These are phyloP conservation scores for Actinopyga echinites DNA, from an alignment of 53 echinoderm and acorn worm species.

Conservation along the genomic window DNA sequence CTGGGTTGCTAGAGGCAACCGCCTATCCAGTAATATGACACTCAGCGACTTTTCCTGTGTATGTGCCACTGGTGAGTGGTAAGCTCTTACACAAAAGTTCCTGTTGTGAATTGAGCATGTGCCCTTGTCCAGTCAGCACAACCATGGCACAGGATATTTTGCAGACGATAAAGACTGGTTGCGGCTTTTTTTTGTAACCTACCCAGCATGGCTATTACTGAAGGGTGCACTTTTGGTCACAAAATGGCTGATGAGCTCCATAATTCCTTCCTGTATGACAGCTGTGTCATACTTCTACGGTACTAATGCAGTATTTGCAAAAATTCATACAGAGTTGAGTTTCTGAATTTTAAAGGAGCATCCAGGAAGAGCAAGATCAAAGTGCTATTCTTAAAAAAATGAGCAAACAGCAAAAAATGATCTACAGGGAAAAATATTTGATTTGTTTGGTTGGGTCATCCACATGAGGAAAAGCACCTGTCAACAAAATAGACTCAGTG, in stretches of 20 bases:
- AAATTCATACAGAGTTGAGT: neutral
- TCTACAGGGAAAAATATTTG: too few species aligned
- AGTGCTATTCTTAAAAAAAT: too few species aligned
- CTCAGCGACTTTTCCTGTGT: conserved; percentile 52
- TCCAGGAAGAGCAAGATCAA: neutral
- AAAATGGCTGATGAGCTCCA: conserved; percentile 9
- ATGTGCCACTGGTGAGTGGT: conserved; percentile 18
- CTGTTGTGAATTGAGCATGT: conserved; percentile 18
- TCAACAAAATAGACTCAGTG: too few species aligned
- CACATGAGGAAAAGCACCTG: too few species aligned
- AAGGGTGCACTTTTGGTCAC: neutral
- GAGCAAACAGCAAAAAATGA: too few species aligned
- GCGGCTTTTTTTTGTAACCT: neutral
- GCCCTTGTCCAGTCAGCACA: conserved; percentile 64
- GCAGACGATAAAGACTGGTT: conserved; percentile 21
- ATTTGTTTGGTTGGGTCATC: too few species aligned
- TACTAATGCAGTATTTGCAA: conserved; percentile 21
- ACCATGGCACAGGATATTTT: conserved; percentile 16
- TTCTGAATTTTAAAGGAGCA: conserved; percentile 41
- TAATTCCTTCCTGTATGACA: conserved; percentile 31
- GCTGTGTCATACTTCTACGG: conserved; percentile 2
- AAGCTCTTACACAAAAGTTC: conserved; percentile 19
- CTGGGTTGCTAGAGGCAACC: conserved; percentile 55
- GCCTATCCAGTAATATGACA: conserved; percentile 40
- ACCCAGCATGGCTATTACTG: neutral